Base-by-base conservation (phyloP, 2,113 vertebrate species). In the Atractosteus spatula region DNA sequence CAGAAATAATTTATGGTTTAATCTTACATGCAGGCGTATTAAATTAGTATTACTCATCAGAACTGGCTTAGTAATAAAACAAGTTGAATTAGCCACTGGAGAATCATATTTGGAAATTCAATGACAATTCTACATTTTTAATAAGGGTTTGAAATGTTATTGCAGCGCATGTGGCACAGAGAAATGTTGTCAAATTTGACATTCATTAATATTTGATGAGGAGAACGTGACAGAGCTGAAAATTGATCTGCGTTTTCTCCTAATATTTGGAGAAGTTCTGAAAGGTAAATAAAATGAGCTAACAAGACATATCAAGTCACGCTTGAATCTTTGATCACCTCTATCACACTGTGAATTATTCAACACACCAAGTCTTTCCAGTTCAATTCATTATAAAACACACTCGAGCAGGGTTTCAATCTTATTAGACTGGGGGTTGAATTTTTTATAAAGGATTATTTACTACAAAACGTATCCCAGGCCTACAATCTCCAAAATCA, bases 41-140 rank as follows among this genome's bases (percentile, higher is more conserved):
- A 91, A 92, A 93, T 92, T 91, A 93, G 86, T 87, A 91, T 91
- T 91, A 87, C 87, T 93, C 91, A 91, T 92, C 91, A 91, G 82
- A 92, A 91, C 80, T 74, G 4, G 0, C 86, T 91, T 91, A 91
- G 93, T 93, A 92, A 93, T 93, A 93, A 94, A 93, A 91, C 90
- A 93, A 89, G 85, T 81, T 41, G 81, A 91, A 91, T 90, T 94
- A 92, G 88, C 85, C 89, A 91, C 85, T 71, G 56, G 88, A 91
- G 89, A 92, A 91, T 90, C 87, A 75, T 89, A 91, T 90, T 89
- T 91, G 83, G 78, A 92, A 92, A 91, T 92, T 92, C 90, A 92
- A 91, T 90, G 91, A 87, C 86, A 91, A 92, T 90, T 93, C 91
- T 92, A 87, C 89, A 91, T 92, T 93, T 94, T 93, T 94, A 94